phyloP scores from a whole-genome alignment of 1,140 invertebrate species.

The Platorchestia sp. region DNA sequence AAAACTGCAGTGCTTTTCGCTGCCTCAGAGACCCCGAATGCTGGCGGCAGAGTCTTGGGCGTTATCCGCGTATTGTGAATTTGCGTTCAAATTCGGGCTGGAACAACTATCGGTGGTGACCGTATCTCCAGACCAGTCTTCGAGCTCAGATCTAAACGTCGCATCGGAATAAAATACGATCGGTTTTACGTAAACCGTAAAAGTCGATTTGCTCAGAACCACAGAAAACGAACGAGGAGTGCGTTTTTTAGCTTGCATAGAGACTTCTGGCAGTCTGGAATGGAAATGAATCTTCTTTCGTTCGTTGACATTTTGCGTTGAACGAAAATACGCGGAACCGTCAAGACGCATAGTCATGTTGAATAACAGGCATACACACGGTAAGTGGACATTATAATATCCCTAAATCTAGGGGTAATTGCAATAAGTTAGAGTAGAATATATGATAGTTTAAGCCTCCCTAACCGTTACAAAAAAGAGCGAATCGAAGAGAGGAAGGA shows the following conservation, averaged over 20 bases:
- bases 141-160: not conserved
- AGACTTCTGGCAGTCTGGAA: not conserved
- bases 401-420: no score
- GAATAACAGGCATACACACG: no score
- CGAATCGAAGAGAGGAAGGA: no score
- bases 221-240: not conserved
- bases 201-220: not conserved
- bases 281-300: not conserved
- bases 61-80: not conserved
- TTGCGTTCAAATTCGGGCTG: not conserved
- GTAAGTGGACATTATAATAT: no score
- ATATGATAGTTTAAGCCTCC: no score
- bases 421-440: no score
- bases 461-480: no score
- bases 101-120: not conserved
- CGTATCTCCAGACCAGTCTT: not conserved
- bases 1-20: not conserved
- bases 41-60: not conserved
- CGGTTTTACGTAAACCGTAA: not conserved
- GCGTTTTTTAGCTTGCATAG: not conserved
- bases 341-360: no score
- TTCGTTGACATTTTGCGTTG: no score
- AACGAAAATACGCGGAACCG: no score
- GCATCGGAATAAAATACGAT: not conserved
- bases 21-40: not conserved